Conservation (phyloP, 1,140 invertebrate species). For the Papilio dardanus region DNA sequence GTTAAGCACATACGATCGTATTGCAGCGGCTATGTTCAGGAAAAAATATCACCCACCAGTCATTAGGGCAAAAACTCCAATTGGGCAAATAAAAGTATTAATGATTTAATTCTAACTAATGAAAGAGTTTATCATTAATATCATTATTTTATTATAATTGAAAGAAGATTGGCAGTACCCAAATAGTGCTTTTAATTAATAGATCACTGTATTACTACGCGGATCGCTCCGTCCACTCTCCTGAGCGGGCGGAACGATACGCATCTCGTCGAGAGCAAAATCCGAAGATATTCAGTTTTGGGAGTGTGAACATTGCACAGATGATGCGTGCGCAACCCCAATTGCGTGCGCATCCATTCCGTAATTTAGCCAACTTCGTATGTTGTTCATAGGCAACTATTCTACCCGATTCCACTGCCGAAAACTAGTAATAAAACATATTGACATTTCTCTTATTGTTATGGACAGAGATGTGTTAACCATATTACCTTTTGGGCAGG, state of each 20-base stretch:
- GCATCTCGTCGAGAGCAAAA: background rate
- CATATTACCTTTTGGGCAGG: too few species aligned
- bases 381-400: background rate
- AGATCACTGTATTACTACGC: background rate
- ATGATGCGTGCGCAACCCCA: background rate
- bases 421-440: background rate
- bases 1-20: too few species aligned
- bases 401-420: background rate
- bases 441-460: background rate
- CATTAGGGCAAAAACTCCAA: background rate
- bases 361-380: background rate
- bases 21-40: background rate
- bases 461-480: background rate
- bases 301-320: conserved; percentile 16
- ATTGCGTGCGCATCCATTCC: background rate
- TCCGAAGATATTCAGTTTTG: background rate
- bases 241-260: conserved; percentile 11
- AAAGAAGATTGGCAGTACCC: background rate
- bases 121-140: too few species aligned
- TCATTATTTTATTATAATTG: too few species aligned
- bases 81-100: background rate
- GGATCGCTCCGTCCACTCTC: conserved; percentile 1
- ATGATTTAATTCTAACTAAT: background rate
- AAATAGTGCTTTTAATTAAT: background rate
- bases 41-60: background rate